Conservation (phyloP, 2,888 invertebrate species). For the Encarsia formosa region DNA sequence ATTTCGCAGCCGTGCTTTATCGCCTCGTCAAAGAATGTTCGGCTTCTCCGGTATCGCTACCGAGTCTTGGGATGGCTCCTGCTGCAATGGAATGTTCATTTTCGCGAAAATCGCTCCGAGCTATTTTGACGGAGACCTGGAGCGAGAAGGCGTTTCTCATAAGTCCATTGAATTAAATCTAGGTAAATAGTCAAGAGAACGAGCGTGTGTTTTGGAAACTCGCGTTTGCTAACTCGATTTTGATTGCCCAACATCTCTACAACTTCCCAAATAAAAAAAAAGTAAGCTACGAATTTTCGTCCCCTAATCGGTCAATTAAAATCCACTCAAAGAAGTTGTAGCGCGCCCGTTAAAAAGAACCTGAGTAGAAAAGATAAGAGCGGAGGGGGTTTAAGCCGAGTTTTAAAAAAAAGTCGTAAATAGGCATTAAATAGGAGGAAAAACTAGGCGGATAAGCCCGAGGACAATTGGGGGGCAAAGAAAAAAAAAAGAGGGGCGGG, state of each 20-base stretch:
- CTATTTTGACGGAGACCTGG: neutral
- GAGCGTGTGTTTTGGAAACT: no score
- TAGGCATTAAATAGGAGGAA: conserved; percentile 19
- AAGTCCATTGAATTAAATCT: conserved; percentile 4
- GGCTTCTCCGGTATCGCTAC: neutral
- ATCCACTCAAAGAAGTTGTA: no score
- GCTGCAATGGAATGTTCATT: conserved; percentile 9
- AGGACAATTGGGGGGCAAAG: neutral
- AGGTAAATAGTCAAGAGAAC: conserved; percentile 1
- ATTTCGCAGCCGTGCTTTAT: neutral
- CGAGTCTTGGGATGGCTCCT: neutral
- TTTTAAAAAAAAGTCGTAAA: conserved; percentile 22
- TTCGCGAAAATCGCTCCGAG: conserved; percentile 5
- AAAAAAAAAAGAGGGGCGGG: conserved; percentile 6
- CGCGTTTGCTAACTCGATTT: no score
- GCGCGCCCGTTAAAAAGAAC: conserved; percentile 7
- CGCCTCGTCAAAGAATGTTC: conserved; percentile 10
- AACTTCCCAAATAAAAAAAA: no score
- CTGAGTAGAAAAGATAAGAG: neutral
- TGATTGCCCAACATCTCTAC: no score
- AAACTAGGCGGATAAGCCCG: neutral
- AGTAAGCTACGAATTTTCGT: no score
- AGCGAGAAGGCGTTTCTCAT: neutral
- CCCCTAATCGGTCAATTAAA: no score
- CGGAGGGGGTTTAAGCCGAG: conserved; percentile 1